Evolutionary conservation across 92 coral and sea anemone species (phyloP).

Genomic region (Paragorgia papillata): DNA sequence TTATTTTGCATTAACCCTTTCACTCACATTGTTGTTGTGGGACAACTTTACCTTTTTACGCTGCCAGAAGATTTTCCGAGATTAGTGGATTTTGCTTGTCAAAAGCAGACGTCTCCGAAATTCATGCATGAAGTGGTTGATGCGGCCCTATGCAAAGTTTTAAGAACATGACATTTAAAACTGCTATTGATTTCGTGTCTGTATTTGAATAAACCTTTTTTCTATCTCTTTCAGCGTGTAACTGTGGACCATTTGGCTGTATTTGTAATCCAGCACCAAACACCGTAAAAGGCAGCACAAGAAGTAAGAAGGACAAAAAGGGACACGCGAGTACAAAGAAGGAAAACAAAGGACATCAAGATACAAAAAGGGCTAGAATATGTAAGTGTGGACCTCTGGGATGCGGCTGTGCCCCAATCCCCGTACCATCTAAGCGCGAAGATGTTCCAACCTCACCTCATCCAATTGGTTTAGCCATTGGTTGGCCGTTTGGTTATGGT

Average conservation of each 20-base stretch:
- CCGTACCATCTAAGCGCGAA: conserved; percentile 14
- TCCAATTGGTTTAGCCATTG: conserved; percentile 26
- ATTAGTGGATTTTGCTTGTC: no score
- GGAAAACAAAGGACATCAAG: conserved; percentile 3
- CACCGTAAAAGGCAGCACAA: conserved; percentile 2
- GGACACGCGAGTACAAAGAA: background rate
- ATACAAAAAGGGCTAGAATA: conserved; percentile 14
- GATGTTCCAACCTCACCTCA: conserved; percentile 33
- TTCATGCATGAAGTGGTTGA: no score
- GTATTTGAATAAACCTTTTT: background rate
- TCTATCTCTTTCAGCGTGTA: conserved; percentile 13
- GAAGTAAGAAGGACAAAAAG: background rate
- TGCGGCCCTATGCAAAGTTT: no score
- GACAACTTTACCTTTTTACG: no score
- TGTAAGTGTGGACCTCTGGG: conserved; percentile 45
- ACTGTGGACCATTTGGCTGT: conserved; percentile 42
- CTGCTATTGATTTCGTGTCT: background rate
- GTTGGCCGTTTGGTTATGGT: conserved; percentile 45
- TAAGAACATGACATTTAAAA: no score
- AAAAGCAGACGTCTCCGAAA: no score
- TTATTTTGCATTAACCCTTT: no score
- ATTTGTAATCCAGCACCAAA: conserved; percentile 9
- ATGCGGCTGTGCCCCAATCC: conserved; percentile 35
- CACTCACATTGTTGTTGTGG: no score
- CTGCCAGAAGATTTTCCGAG: no score